Conservation (phyloP, 2,888 invertebrate genomes). For the Acheta domesticus region DNA sequence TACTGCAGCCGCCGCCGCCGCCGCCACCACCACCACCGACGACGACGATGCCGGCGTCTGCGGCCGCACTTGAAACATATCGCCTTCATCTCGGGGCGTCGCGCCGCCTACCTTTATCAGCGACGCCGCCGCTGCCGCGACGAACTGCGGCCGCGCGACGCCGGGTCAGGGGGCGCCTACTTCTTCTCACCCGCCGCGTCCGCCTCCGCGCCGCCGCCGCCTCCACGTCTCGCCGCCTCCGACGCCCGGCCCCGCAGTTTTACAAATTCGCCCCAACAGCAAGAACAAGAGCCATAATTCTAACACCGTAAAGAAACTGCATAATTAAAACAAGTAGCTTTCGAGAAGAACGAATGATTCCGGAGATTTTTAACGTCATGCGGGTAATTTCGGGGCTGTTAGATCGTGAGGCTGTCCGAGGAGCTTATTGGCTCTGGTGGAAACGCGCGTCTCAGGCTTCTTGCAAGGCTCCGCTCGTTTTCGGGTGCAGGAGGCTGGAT, state of each 20-base stretch:
- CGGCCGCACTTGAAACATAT: neutral
- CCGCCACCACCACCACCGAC: too few species aligned
- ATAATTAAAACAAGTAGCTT: conserved; percentile 18
- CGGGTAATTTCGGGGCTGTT: conserved; percentile 6
- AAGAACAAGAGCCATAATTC: conserved; percentile 18
- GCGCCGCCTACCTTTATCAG: neutral
- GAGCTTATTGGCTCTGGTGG: neutral
- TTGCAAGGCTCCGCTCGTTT: neutral
- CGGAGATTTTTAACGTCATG: conserved; percentile 4
- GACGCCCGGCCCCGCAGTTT: conserved; percentile 1
- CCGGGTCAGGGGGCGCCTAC: conserved; percentile 18
- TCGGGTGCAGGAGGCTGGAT: too few species aligned
- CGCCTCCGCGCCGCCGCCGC: neutral
- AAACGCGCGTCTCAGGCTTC: neutral
- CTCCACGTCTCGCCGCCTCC: neutral
- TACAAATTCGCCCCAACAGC: conserved; percentile 18
- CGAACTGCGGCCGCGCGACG: neutral
- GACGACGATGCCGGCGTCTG: neutral
- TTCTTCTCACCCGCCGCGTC: neutral
- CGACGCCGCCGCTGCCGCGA: neutral
- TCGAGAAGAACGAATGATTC: conserved; percentile 18
- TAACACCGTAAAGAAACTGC: conserved; percentile 18
- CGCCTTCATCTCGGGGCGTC: neutral
- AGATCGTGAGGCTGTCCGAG: neutral
- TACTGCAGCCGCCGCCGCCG: too few species aligned